Percentiles rank a stretch among this genome's conserved stretches.
Evolutionary conservation across 2,888 invertebrate species (phyloP).

Genomic region (Drosophila antonietae): DNA sequence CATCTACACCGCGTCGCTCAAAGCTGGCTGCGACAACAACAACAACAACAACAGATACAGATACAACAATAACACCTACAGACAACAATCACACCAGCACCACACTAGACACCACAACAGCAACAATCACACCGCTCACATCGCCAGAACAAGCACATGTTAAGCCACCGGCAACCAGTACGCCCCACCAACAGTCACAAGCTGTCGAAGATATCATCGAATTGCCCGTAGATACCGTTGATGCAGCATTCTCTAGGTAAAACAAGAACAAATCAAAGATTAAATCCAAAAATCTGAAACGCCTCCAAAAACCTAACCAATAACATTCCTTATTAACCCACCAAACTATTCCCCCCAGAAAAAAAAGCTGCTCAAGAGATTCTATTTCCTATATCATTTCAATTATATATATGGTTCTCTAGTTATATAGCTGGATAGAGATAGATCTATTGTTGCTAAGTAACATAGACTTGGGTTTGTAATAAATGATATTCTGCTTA

Average conservation of each 20-base stretch:
- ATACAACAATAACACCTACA: constrained; percentile 49
- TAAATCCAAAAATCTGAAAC: constrained; percentile 2
- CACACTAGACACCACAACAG: constrained; percentile 64
- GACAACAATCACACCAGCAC: constrained; percentile 72
- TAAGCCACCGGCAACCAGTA: constrained; percentile 76
- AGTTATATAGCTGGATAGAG: not conserved
- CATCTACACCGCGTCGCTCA: constrained; percentile 78
- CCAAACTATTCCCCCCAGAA: not conserved
- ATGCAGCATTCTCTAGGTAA: constrained; percentile 82
- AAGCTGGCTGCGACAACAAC: constrained; percentile 50
- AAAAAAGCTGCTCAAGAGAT: not conserved
- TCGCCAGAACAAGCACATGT: constrained; percentile 62
- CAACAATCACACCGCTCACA: constrained; percentile 78
- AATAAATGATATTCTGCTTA: not conserved
- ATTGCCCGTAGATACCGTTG: constrained; percentile 82
- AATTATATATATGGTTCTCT: not conserved
- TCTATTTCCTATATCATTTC: not conserved
- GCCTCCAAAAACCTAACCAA: not conserved
- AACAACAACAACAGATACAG: constrained; percentile 34
- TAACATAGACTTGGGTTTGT: not conserved
- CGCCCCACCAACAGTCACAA: constrained; percentile 66
- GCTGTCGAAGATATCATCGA: constrained; percentile 76
- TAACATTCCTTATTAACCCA: not conserved
- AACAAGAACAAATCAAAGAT: constrained; percentile 9
- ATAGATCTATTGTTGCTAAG: not conserved